Percentiles rank a stretch among this genome's conserved stretches.
These are phyloP conservation scores for Andricus quercusramuli DNA, from an alignment of 2,888 invertebrate genomes.

Conservation along the genomic window DNA sequence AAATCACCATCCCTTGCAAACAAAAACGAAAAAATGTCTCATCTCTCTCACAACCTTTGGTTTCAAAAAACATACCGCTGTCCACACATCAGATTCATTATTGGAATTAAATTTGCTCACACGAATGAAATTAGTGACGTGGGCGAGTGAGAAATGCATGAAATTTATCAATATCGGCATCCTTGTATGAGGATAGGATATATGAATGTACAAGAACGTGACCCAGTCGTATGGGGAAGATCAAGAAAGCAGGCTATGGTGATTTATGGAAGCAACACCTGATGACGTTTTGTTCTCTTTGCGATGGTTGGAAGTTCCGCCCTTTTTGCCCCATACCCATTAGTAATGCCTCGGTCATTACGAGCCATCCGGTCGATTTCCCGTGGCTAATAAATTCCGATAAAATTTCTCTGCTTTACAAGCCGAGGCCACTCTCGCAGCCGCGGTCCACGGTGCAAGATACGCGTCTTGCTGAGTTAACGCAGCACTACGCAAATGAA, in stretches of 20 bases:
- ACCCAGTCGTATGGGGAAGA: slow-evolving; percentile 50
- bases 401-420: slow-evolving; percentile 63
- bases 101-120: slow-evolving; percentile 5
- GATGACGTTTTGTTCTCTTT: slow-evolving; percentile 74
- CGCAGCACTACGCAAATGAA: slow-evolving; percentile 17
- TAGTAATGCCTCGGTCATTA: slow-evolving; percentile 72
- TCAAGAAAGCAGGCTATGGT: slow-evolving; percentile 61
- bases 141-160: slow-evolving; percentile 35
- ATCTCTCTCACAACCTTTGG: background rate
- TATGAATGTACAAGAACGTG: background rate
- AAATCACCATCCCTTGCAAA: no score
- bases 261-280: slow-evolving; percentile 75
- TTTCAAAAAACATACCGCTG: background rate
- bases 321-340: slow-evolving; percentile 67
- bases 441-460: background rate
- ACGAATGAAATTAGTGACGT: slow-evolving; percentile 19
- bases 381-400: slow-evolving; percentile 70
- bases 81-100: slow-evolving; percentile 28
- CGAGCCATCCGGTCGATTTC: slow-evolving; percentile 67
- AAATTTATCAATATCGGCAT: slow-evolving; percentile 40
- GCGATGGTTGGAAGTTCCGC: slow-evolving; percentile 68
- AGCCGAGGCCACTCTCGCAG: slow-evolving; percentile 15
- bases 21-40: background rate
- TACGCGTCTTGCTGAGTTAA: slow-evolving; percentile 13
- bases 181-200: background rate